These are phyloP conservation scores for Oenanthe melanoleuca DNA, from an alignment of 2,113 vertebrate genomes.

Conservation along the genomic window DNA sequence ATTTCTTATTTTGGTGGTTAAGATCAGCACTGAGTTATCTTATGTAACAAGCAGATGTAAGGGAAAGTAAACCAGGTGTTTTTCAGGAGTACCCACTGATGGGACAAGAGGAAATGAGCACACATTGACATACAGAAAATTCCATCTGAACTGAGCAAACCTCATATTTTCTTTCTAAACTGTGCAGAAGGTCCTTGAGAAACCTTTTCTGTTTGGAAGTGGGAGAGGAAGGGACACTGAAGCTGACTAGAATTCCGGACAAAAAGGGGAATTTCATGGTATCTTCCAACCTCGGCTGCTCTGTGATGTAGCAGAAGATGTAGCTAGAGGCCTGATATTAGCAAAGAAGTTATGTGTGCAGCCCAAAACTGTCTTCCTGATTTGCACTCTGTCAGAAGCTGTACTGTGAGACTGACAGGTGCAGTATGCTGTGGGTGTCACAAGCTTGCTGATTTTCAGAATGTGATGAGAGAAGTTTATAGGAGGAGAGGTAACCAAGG, in stretches of 20 bases:
- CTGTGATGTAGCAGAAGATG: neutral
- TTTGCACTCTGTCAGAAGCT: neutral
- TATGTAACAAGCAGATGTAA: neutral
- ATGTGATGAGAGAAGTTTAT: neutral
- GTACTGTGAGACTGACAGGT: neutral
- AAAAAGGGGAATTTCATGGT: neutral
- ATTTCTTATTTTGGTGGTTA: neutral
- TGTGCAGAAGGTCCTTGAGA: neutral
- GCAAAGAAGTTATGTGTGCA: neutral
- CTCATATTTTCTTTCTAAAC: neutral
- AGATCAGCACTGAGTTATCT: neutral
- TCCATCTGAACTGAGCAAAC: neutral
- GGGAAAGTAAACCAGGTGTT: neutral
- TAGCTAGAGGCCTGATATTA: neutral
- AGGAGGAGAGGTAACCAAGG: neutral
- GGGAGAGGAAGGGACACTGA: neutral
- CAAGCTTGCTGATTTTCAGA: neutral
- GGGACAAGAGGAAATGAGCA: neutral
- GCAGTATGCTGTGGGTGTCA: neutral
- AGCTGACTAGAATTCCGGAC: neutral
- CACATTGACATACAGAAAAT: rapidly evolving
- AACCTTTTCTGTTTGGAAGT: neutral
- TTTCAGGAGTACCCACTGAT: neutral
- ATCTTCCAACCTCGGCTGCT: neutral
- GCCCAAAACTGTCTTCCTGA: neutral